These are phyloP conservation scores for Cataglyphis albicans DNA, from an alignment of 2,888 invertebrate species.

Conservation along the genomic window DNA sequence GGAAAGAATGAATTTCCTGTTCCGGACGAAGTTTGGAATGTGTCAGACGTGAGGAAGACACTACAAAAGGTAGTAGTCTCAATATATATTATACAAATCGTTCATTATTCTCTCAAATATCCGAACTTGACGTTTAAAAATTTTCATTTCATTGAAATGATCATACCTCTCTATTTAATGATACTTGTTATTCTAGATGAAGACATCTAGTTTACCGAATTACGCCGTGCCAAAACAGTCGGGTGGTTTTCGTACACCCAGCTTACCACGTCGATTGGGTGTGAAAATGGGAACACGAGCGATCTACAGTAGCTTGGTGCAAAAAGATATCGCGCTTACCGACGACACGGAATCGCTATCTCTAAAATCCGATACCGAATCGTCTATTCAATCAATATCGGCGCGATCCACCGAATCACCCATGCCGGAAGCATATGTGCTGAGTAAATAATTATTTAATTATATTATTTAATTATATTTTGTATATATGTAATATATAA, in stretches of 20 bases:
- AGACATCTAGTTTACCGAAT: conserved; percentile 83
- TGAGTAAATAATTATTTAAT: conserved; percentile 86
- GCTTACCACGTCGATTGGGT: conserved; percentile 87
- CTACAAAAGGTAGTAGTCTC: conserved; percentile 75
- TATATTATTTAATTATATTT: conserved; percentile 18
- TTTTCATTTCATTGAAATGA: not conserved
- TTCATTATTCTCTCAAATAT: not conserved
- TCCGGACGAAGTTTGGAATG: conserved; percentile 83
- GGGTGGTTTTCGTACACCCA: conserved; percentile 81
- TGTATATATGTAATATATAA: not conserved
- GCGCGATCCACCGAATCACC: conserved; percentile 84
- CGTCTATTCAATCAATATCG: conserved; percentile 82
- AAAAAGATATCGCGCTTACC: conserved; percentile 81
- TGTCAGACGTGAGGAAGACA: conserved; percentile 76
- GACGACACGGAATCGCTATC: conserved; percentile 83
- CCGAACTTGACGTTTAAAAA: not conserved
- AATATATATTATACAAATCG: not conserved
- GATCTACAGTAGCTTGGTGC: conserved; percentile 86
- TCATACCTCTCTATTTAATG: not conserved
- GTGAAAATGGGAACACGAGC: conserved; percentile 92
- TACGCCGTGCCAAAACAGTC: conserved; percentile 80
- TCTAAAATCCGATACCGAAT: conserved; percentile 83
- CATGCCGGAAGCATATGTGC: conserved; percentile 87
- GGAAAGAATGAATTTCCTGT: conserved; percentile 79
- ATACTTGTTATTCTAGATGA: conserved; percentile 72